Evolutionary conservation across 2,113 vertebrate genomes (phyloP).

Genomic region (Chaetodon trifascialis): DNA sequence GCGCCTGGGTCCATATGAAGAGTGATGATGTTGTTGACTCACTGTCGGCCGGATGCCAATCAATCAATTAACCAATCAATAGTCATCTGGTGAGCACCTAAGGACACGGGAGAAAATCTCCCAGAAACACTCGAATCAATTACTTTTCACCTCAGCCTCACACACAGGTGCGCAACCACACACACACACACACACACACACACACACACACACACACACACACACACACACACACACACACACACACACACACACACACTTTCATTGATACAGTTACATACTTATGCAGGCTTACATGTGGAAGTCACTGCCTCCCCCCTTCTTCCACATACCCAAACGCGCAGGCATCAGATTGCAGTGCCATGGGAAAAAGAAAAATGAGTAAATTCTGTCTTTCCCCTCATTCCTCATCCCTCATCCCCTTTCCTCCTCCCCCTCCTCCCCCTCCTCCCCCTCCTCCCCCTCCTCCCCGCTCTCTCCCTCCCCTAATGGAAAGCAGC

Average conservation of each 20-base stretch:
- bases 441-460: background rate
- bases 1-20: conserved; percentile 57
- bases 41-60: conserved; percentile 74
- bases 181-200: conserved; percentile 16
- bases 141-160: conserved; percentile 57
- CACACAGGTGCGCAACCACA: conserved; percentile 11
- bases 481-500: conserved; percentile 69
- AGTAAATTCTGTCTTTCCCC: conserved; percentile 63
- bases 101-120: conserved; percentile 73
- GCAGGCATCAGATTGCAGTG: conserved; percentile 54
- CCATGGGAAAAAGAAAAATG: conserved; percentile 66
- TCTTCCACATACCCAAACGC: conserved; percentile 38
- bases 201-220: conserved; percentile 14
- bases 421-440: background rate
- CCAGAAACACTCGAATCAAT: conserved; percentile 78
- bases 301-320: conserved; percentile 26
- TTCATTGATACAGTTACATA: conserved; percentile 25
- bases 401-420: conserved; percentile 53
- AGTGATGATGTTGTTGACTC: conserved; percentile 78
- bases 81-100: conserved; percentile 76
- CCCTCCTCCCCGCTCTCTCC: background rate
- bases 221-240: conserved; percentile 11
- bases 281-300: conserved; percentile 39
- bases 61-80: conserved; percentile 85
- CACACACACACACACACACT: conserved; percentile 14